These are phyloP conservation scores for Oscheius sp. DNA, from an alignment of 2,888 invertebrate species.

Conservation along the genomic window DNA sequence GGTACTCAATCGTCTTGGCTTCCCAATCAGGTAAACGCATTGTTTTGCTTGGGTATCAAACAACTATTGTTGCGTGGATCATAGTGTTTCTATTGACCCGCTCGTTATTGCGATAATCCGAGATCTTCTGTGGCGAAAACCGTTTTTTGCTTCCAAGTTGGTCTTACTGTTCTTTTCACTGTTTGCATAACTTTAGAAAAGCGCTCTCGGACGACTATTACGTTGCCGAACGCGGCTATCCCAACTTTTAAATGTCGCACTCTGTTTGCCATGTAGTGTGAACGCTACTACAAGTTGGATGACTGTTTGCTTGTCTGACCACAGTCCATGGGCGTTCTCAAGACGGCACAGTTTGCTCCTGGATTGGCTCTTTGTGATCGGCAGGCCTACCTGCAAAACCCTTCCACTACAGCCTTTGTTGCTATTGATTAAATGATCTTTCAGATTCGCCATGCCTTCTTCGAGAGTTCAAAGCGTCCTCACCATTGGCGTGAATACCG, in stretches of 20 bases:
- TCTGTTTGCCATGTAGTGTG: constrained; percentile 21
- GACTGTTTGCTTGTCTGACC: constrained; percentile 24
- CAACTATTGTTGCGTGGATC: too few relatives aligned
- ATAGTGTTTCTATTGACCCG: too few relatives aligned
- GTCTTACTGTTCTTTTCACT: constrained; percentile 1
- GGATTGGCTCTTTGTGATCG: too few relatives aligned
- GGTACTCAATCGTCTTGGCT: background rate
- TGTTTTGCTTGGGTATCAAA: too few relatives aligned
- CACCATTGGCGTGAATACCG: constrained; percentile 19
- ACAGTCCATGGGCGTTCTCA: constrained; percentile 18
- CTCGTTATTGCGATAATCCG: too few relatives aligned
- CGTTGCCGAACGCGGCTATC: constrained; percentile 7
- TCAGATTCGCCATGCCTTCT: constrained; percentile 14
- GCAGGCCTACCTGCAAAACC: too few relatives aligned
- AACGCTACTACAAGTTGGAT: constrained; percentile 30
- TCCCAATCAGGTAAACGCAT: background rate
- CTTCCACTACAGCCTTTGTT: too few relatives aligned
- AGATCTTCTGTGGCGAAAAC: background rate
- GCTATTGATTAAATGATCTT: background rate
- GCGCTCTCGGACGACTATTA: constrained; percentile 5
- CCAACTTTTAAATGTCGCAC: constrained; percentile 30
- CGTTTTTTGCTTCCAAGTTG: constrained; percentile 14
- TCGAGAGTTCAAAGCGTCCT: background rate
- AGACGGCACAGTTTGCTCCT: background rate
- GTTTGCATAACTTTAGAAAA: constrained; percentile 6